Conservation (phyloP, 2,113 vertebrate species). For the Poecile atricapillus region DNA sequence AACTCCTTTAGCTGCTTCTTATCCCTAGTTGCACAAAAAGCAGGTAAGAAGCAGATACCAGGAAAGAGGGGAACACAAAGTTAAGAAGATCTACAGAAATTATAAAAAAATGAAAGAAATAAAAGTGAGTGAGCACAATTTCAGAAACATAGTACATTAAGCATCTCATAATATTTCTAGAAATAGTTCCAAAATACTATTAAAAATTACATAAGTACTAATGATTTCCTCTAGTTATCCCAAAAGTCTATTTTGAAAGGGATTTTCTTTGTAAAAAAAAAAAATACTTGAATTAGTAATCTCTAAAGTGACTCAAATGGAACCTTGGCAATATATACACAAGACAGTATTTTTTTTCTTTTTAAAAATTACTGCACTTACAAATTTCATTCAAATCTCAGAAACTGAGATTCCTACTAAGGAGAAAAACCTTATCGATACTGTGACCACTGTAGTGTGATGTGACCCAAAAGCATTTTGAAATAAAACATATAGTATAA, state of each 20-base stretch:
- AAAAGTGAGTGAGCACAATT: neutral
- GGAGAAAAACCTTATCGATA: neutral
- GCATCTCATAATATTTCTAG: neutral
- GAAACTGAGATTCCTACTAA: neutral
- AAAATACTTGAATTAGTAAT: neutral
- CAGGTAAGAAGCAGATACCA: neutral
- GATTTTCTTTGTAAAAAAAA: neutral
- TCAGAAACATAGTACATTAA: neutral
- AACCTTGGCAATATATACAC: neutral
- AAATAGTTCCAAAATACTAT: neutral
- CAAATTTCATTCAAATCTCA: neutral
- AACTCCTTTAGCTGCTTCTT: neutral
- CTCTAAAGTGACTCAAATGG: neutral
- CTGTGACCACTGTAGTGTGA: neutral
- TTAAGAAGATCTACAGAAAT: neutral
- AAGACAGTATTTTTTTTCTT: neutral
- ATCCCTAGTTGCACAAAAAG: neutral
- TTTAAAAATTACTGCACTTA: neutral
- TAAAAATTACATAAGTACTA: neutral
- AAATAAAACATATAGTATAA: neutral
- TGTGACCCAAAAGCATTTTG: neutral
- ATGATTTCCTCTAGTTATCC: neutral
- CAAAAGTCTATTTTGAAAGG: neutral
- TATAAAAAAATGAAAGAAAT: neutral
- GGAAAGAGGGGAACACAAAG: fast-evolving